Conservation (phyloP, 2,797 vertebrate species). For the Psittacula derbiana region DNA sequence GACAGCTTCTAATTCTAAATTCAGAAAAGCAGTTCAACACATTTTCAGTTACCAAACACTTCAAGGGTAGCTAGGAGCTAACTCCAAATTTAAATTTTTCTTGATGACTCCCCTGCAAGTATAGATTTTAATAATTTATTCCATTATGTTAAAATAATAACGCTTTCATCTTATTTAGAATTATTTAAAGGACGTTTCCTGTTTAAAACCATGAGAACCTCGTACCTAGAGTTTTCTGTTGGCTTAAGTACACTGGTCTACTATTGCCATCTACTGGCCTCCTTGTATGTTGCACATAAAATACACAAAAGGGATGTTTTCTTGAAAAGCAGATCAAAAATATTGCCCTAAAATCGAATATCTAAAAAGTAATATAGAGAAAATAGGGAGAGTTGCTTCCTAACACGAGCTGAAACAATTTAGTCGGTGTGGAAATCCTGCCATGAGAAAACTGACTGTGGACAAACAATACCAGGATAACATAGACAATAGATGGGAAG, state of each 20-base stretch:
- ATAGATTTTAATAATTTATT: constrained; percentile 46
- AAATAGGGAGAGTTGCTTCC: neutral
- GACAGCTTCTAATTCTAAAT: constrained; percentile 59
- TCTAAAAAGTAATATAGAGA: neutral
- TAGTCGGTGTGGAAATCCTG: neutral
- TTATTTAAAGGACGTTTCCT: constrained; percentile 37
- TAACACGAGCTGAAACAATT: constrained; percentile 21
- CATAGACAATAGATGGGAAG: constrained; percentile 46
- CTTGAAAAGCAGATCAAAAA: neutral
- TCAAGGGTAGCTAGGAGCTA: constrained; percentile 6
- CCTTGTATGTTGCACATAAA: neutral
- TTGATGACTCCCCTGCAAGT: neutral
- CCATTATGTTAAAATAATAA: constrained; percentile 23
- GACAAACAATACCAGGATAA: constrained; percentile 29
- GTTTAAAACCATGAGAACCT: constrained; percentile 16
- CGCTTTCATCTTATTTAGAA: constrained; percentile 41
- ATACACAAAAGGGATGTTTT: constrained; percentile 2
- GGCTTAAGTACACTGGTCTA: constrained; percentile 52
- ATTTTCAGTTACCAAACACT: neutral
- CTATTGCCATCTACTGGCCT: constrained; percentile 79
- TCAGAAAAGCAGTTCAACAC: constrained; percentile 47
- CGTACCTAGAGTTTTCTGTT: neutral
- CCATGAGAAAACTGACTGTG: neutral
- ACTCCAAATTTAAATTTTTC: constrained; percentile 26
- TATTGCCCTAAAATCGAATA: neutral